These are phyloP conservation scores for Lycia hirtaria DNA, from an alignment of 2,888 invertebrate species.

Conservation along the genomic window DNA sequence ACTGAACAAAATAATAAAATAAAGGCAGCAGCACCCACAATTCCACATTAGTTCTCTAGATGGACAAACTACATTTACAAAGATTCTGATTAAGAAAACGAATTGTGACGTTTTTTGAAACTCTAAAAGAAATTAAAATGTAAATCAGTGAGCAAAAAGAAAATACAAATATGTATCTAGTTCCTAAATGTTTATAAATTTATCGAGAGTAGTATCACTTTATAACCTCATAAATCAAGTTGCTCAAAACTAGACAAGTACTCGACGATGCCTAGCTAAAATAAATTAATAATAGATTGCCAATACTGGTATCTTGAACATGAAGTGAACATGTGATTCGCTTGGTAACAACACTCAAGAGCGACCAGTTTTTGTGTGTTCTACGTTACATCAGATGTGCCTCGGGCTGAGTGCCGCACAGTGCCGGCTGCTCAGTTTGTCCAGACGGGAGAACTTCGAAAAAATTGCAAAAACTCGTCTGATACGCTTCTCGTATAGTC, in stretches of 20 bases:
- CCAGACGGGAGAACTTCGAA: background rate
- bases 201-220: background rate
- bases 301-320: slow-evolving; percentile 25
- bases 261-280: slow-evolving; percentile 40
- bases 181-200: background rate
- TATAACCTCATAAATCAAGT: background rate
- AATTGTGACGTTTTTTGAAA: no score
- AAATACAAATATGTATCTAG: no score
- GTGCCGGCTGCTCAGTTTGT: background rate
- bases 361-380: slow-evolving; percentile 69
- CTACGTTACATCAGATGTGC: slow-evolving; percentile 64
- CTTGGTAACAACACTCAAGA: slow-evolving; percentile 64
- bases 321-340: slow-evolving; percentile 36
- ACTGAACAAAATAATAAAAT: no score
- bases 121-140: no score
- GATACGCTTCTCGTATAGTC: no score
- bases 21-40: no score
- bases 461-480: no score
- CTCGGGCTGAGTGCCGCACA: slow-evolving; percentile 37
- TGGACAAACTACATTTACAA: no score
- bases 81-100: no score
- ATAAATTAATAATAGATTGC: slow-evolving; percentile 67
- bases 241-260: slow-evolving; percentile 14
- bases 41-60: no score
- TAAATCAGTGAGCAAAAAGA: background rate